These are phyloP conservation scores for Calameuta pallipes DNA, from an alignment of 2,888 invertebrate genomes.

Conservation along the genomic window DNA sequence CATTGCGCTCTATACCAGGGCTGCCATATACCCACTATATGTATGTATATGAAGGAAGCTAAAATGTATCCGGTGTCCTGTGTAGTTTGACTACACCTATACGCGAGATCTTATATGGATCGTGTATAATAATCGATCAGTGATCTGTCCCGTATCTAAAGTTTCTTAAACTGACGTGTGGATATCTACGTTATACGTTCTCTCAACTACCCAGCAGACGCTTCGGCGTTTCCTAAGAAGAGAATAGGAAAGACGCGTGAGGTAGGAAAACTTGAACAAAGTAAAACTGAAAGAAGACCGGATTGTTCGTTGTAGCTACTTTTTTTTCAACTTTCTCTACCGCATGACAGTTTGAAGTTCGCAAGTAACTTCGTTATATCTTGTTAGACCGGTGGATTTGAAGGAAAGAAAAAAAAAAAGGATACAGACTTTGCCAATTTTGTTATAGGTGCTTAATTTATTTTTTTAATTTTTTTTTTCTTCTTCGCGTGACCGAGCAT, in stretches of 20 bases:
- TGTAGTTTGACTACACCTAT: constrained; percentile 15
- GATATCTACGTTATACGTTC: background rate
- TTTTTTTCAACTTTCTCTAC: background rate
- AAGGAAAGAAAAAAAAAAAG: background rate
- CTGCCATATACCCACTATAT: background rate
- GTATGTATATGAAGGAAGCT: background rate
- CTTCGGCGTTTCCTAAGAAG: background rate
- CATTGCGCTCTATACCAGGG: constrained; percentile 37
- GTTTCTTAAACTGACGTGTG: constrained; percentile 8
- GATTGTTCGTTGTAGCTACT: background rate
- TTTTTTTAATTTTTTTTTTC: background rate
- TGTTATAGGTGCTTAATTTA: background rate
- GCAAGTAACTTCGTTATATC: background rate
- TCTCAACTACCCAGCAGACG: background rate
- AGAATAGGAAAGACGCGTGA: background rate
- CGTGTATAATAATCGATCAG: no score
- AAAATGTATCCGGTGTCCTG: constrained; percentile 30
- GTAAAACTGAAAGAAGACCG: background rate
- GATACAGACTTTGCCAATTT: background rate
- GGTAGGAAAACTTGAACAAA: background rate
- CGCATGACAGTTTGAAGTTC: background rate
- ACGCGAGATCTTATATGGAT: no score
- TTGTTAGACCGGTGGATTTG: background rate
- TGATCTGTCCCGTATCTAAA: no score
- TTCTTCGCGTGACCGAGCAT: background rate